A percentile compares a stretch with the other conserved stretches of the same genome.
These are phyloP conservation scores for Onychorhynchus coronatus DNA, from an alignment of 2,113 vertebrate genomes.

Conservation along the genomic window DNA sequence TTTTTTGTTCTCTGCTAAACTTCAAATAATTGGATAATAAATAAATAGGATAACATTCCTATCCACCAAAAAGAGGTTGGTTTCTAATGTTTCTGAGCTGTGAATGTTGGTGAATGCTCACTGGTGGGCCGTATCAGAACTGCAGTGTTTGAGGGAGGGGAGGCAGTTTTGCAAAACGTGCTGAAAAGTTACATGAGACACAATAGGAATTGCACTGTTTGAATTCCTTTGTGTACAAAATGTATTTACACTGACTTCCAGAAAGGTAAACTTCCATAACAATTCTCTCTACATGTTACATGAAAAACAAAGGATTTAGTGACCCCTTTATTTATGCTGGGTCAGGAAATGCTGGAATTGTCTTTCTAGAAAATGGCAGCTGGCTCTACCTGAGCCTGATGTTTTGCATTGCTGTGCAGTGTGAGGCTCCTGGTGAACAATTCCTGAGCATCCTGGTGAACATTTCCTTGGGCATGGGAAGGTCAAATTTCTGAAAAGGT, in stretches of 20 bases:
- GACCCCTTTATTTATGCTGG: fast-evolving
- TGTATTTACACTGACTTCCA: neutral
- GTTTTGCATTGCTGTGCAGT: neutral
- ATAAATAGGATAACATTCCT: neutral
- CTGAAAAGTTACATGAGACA: neutral
- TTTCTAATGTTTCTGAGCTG: neutral
- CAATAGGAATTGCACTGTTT: neutral
- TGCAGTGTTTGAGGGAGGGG: neutral
- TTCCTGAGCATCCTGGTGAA: neutral
- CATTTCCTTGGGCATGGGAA: too few species aligned
- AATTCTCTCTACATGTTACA: neutral
- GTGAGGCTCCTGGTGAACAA: neutral
- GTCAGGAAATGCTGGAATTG: neutral
- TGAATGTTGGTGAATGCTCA: neutral
- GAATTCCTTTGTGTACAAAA: neutral
- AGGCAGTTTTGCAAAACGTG: neutral
- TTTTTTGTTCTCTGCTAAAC: neutral
- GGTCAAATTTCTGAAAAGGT: neutral
- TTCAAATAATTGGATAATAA: neutral
- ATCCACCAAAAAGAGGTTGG: too few species aligned
- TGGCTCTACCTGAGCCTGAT: fast-evolving
- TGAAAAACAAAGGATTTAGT: neutral
- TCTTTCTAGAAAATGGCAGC: neutral
- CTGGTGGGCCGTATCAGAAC: fast-evolving
- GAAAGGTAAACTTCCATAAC: neutral